A percentile compares a stretch with the other conserved stretches of the same genome.
Conservation (phyloP, 2,113 vertebrate species). For the Plestiodon gilberti region DNA sequence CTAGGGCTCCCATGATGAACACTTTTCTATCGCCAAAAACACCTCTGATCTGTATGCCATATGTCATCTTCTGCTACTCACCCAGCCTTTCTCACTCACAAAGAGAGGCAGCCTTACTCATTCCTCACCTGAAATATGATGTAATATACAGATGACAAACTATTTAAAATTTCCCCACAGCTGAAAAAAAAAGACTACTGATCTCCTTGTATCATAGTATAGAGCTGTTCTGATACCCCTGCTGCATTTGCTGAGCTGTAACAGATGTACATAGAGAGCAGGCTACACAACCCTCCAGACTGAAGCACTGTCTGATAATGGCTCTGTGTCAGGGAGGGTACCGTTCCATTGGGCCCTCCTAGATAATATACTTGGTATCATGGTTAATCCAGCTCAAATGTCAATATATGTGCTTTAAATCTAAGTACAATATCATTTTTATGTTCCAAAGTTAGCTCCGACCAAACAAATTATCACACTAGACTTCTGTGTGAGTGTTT, state of each 20-base stretch:
- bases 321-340: neutral
- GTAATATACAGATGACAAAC: neutral
- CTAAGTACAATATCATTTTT: neutral
- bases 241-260: neutral
- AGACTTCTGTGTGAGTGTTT: constrained; percentile 1
- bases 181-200: no score
- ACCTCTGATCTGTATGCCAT: neutral
- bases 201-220: no score
- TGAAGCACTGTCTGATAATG: neutral
- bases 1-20: neutral
- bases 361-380: neutral
- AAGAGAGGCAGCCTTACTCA: neutral
- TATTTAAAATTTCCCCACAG: neutral
- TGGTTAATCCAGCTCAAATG: neutral
- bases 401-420: no score
- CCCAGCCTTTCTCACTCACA: neutral
- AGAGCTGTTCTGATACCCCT: neutral
- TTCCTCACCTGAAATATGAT: neutral
- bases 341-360: neutral
- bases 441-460: constrained; percentile 12
- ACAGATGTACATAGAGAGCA: neutral
- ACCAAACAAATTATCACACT: neutral
- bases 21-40: neutral
- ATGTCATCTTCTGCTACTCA: neutral
- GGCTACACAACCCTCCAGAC: neutral